Evolutionary conservation across 2,113 vertebrate species (phyloP).

Genomic region (Cervus canadensis): DNA sequence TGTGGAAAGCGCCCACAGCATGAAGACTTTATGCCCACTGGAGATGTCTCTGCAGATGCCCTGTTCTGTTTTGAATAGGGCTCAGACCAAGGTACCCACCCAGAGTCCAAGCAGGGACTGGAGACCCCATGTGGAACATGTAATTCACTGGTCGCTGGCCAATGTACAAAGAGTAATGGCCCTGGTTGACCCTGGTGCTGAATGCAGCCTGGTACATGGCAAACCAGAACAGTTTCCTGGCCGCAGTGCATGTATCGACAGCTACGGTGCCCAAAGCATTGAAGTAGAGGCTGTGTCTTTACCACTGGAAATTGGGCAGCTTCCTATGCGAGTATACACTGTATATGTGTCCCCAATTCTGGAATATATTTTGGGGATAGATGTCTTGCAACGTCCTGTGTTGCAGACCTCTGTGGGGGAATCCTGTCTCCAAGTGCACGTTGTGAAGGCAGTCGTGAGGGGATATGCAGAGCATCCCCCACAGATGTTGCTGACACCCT

Average conservation of each 20-base stretch:
- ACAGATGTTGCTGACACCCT: neutral
- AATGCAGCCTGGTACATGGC: neutral
- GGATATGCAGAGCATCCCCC: neutral
- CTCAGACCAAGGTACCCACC: neutral
- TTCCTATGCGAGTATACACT: neutral
- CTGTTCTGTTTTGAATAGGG: neutral
- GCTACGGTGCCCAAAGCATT: neutral
- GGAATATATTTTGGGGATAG: neutral
- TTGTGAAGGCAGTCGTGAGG: neutral
- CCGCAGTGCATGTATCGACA: neutral
- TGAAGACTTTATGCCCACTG: neutral
- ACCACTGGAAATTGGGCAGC: neutral
- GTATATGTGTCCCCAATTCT: neutral
- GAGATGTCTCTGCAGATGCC: neutral
- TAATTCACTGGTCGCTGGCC: neutral
- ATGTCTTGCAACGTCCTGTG: neutral
- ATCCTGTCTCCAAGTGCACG: neutral
- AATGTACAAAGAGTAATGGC: neutral
- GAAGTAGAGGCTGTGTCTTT: neutral
- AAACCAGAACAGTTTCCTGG: neutral
- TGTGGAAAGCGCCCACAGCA: neutral
- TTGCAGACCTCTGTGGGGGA: neutral
- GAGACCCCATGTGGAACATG: neutral
- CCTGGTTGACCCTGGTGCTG: neutral
- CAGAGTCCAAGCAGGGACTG: neutral